A percentile compares a stretch with the other conserved stretches of the same genome.
Conservation (phyloP, 2,797 vertebrate genomes). For the Danio tinwini region DNA sequence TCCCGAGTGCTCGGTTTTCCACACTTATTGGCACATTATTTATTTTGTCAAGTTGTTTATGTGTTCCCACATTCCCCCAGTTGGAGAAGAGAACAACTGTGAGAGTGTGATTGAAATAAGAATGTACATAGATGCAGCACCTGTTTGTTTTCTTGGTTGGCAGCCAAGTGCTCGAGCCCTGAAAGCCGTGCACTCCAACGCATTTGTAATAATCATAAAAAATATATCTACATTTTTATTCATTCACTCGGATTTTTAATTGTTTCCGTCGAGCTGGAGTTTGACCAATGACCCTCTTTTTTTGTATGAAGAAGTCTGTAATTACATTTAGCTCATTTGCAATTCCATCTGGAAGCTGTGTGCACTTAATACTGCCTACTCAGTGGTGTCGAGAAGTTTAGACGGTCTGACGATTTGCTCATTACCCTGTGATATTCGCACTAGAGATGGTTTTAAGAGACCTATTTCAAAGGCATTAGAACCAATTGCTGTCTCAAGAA, state of each 20-base stretch:
- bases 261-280: conserved; percentile 18
- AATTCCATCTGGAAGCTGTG: conserved; percentile 46
- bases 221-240: conserved; percentile 26
- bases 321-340: conserved; percentile 60
- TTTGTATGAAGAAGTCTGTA: conserved; percentile 39
- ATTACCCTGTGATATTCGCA: conserved; percentile 21
- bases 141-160: conserved; percentile 45
- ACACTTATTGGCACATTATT: conserved; percentile 42
- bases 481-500: conserved; percentile 11
- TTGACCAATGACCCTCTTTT: conserved; percentile 42
- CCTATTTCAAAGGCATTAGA: conserved; percentile 2
- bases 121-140: conserved; percentile 23
- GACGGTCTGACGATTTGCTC: conserved; percentile 25
- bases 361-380: conserved; percentile 28
- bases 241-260: conserved; percentile 39
- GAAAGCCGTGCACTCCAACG: conserved; percentile 29
- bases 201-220: conserved; percentile 49
- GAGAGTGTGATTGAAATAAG: conserved; percentile 24
- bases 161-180: conserved; percentile 34
- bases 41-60: conserved; percentile 52
- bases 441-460: conserved; percentile 9
- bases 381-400: conserved; percentile 22
- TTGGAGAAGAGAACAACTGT: conserved; percentile 34
- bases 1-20: conserved; percentile 16
- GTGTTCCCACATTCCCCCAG: conserved; percentile 24